These are phyloP conservation scores for Rhodeus uyekii DNA, from an alignment of 2,797 vertebrate genomes.

Conservation along the genomic window DNA sequence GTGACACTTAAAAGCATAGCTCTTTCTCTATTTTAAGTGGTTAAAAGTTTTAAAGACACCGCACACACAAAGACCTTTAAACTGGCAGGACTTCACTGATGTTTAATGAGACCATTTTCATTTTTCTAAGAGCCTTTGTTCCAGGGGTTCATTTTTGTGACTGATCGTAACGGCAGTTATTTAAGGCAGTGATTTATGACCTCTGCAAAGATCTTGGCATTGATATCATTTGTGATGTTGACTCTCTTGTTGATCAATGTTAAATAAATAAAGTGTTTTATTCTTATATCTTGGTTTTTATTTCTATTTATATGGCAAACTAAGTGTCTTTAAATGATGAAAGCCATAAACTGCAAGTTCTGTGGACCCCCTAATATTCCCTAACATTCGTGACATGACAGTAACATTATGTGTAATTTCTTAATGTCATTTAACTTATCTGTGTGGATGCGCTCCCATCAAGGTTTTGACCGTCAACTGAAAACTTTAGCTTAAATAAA, in stretches of 20 bases:
- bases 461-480: too few species aligned
- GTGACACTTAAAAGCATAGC: constrained; percentile 47
- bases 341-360: background rate
- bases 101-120: constrained; percentile 52
- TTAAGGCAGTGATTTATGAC: constrained; percentile 71
- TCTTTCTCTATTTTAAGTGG: constrained; percentile 39
- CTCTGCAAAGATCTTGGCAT: constrained; percentile 66
- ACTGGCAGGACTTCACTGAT: background rate
- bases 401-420: background rate
- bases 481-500: background rate
- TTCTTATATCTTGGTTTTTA: constrained; percentile 60
- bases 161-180: constrained; percentile 58
- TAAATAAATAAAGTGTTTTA: constrained; percentile 73
- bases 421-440: background rate
- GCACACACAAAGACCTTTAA: background rate
- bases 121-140: constrained; percentile 63
- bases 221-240: constrained; percentile 62
- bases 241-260: constrained; percentile 71
- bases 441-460: background rate
- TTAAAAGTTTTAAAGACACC: constrained; percentile 39
- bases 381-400: background rate
- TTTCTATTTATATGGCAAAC: constrained; percentile 52
- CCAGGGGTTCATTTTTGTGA: constrained; percentile 46
- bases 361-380: background rate
- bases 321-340: background rate